A percentile compares a stretch with the other conserved stretches of the same genome.
Evolutionary conservation across 2,113 vertebrate species (phyloP).

Genomic region (Loxodonta africana): DNA sequence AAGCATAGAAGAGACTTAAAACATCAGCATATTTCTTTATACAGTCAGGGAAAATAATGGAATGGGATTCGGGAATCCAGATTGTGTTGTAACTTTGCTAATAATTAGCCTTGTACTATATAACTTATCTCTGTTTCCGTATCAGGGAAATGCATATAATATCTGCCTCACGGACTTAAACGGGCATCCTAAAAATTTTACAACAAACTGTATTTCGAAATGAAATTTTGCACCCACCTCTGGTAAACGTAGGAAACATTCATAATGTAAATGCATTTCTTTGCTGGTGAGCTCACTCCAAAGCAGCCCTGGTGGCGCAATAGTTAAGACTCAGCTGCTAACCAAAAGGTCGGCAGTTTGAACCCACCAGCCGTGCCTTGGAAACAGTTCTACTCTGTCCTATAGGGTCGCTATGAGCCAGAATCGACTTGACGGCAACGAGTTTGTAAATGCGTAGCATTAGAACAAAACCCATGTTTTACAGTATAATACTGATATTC

Average conservation of each 20-base stretch:
- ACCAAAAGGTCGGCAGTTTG: too few species aligned
- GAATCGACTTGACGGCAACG: too few species aligned
- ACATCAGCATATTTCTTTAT: not conserved
- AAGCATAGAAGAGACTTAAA: constrained; percentile 50
- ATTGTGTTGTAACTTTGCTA: not conserved
- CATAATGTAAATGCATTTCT: not conserved
- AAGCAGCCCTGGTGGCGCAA: too few species aligned
- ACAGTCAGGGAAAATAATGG: not conserved
- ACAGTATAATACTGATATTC: not conserved
- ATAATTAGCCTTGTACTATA: not conserved
- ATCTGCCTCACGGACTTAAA: not conserved
- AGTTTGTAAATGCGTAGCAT: not conserved
- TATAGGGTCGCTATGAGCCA: too few species aligned
- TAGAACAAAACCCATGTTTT: not conserved
- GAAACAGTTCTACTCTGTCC: too few species aligned
- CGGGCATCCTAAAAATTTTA: constrained; percentile 27
- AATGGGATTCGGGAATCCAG: not conserved
- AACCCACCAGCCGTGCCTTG: too few species aligned
- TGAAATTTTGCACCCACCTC: not conserved
- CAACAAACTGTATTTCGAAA: not conserved
- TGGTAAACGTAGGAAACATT: not conserved
- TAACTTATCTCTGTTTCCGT: not conserved
- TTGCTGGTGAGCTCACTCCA: too few species aligned
- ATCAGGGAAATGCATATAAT: not conserved
- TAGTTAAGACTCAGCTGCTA: too few species aligned